These are phyloP conservation scores for Drosophila formosana DNA, from an alignment of 2,888 invertebrate species.

Conservation along the genomic window DNA sequence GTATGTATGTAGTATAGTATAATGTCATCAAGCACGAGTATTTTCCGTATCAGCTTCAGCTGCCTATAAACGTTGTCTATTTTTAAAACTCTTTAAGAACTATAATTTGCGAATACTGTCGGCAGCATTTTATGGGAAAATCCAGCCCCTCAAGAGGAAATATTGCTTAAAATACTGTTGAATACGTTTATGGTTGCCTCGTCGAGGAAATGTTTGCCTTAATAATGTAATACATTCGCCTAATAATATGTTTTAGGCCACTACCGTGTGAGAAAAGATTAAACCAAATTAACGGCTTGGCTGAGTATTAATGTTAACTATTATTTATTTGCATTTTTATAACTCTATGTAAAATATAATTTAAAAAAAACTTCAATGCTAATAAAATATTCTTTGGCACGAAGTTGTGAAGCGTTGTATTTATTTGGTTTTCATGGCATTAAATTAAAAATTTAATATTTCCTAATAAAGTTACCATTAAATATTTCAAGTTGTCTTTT, in stretches of 20 bases:
- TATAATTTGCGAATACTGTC: not conserved
- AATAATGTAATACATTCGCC: not conserved
- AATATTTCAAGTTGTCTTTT: no score
- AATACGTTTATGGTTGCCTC: not conserved
- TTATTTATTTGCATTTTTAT: no score
- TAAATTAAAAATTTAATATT: no score
- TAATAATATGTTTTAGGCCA: not conserved
- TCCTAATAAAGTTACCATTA: no score
- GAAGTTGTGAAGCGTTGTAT: no score
- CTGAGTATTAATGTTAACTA: no score
- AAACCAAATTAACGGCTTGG: no score
- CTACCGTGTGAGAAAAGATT: no score
- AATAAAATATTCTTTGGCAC: no score
- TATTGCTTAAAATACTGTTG: not conserved
- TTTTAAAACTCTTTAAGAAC: constrained; percentile 1
- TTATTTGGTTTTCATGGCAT: no score
- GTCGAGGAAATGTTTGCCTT: not conserved
- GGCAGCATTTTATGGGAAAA: not conserved
- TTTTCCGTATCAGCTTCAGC: not conserved
- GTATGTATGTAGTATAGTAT: not conserved
- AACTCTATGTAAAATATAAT: no score
- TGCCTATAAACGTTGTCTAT: not conserved
- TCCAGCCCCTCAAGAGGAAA: not conserved
- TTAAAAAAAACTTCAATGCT: no score
- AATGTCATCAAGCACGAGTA: not conserved